phyloP scores from a whole-genome alignment of 2,797 vertebrate species.

The Percopsis omiscomaycus region DNA sequence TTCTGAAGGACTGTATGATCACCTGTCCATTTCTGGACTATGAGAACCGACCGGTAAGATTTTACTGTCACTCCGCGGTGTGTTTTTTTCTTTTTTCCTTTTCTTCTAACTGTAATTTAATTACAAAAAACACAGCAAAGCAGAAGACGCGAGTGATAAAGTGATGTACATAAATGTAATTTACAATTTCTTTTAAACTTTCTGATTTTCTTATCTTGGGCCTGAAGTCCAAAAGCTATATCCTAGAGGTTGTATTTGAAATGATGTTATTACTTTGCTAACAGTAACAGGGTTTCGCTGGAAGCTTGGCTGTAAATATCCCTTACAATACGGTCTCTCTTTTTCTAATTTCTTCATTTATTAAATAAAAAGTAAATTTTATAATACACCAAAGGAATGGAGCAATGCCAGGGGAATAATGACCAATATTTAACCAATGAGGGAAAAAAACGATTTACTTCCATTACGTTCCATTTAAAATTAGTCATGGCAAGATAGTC shows the following conservation, averaged over 20 bases:
- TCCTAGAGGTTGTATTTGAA: too few relatives aligned
- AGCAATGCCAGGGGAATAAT: neutral
- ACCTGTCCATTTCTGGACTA: conserved; percentile 90
- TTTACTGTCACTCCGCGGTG: neutral
- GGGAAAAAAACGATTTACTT: neutral
- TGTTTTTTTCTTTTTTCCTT: too few relatives aligned
- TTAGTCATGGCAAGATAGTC: too few relatives aligned
- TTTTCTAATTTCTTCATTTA: neutral
- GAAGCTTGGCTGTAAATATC: neutral
- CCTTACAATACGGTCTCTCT: neutral
- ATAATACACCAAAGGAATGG: neutral
- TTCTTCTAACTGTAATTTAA: too few relatives aligned
- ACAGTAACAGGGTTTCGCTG: neutral
- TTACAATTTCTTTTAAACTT: neutral
- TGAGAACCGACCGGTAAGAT: conserved; percentile 87
- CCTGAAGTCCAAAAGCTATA: too few relatives aligned
- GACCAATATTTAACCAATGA: neutral
- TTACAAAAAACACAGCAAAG: too few relatives aligned
- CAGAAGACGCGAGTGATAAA: too few relatives aligned
- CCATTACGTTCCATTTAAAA: neutral
- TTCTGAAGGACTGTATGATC: conserved; percentile 83
- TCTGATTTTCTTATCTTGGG: too few relatives aligned
- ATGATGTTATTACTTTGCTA: too few relatives aligned
- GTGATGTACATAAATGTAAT: neutral
- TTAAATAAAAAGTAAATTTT: neutral